A percentile compares a stretch with the other conserved stretches of the same genome.
These are phyloP conservation scores for Microtus pennsylvanicus DNA, from an alignment of 2,113 vertebrate species.

Conservation along the genomic window DNA sequence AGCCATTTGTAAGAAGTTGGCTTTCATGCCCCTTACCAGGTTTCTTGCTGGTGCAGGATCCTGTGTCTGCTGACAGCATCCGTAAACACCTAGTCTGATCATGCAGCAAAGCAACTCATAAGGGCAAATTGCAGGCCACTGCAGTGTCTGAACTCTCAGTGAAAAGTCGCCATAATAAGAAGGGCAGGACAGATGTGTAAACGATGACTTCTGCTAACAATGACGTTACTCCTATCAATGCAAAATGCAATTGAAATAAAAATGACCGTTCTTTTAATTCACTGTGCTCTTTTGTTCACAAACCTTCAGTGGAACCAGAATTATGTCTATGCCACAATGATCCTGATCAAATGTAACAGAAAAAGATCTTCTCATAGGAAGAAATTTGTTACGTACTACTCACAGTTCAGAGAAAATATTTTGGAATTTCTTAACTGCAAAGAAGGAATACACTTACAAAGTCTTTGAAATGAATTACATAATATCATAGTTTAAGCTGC, in stretches of 20 bases:
- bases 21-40: rapidly evolving
- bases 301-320: not conserved
- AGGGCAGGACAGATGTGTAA: not conserved
- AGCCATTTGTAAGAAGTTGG: not conserved
- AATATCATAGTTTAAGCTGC: not conserved
- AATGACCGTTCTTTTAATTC: not conserved
- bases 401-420: constrained; percentile 9
- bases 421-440: not conserved
- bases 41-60: not conserved
- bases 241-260: constrained; percentile 33
- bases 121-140: not conserved
- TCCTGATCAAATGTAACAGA: not conserved
- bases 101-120: not conserved
- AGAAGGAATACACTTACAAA: constrained; percentile 33
- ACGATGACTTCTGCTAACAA: constrained; percentile 21
- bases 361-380: not conserved
- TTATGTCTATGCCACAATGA: not conserved
- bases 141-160: not conserved
- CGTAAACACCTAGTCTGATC: not conserved
- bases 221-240: not conserved
- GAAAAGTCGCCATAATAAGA: not conserved
- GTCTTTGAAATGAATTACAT: constrained; percentile 36
- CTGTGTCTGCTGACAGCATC: not conserved
- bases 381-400: not conserved
- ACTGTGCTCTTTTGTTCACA: not conserved